These are phyloP conservation scores for Paramormyrops hopkinsi DNA, from an alignment of 2,797 vertebrate genomes.

Conservation along the genomic window DNA sequence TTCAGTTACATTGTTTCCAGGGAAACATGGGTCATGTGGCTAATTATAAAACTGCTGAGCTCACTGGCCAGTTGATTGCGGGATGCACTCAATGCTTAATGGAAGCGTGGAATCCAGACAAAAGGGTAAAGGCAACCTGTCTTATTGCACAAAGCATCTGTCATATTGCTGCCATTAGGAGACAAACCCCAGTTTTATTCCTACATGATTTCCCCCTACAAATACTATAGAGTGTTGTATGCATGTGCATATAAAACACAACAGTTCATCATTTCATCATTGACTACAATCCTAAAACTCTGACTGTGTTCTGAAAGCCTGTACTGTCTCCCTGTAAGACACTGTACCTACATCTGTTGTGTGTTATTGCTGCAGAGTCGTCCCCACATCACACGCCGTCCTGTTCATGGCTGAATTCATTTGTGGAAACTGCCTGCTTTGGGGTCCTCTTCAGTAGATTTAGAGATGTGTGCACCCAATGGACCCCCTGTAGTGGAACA, in stretches of 20 bases:
- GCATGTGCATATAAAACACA: not conserved
- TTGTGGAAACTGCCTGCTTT: conserved; percentile 12
- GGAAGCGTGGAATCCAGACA: not conserved
- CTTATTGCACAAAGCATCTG: not conserved
- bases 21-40: conserved; percentile 33
- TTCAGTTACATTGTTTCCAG: conserved; percentile 32
- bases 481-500: not conserved
- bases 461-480: not conserved
- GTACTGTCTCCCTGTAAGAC: not conserved
- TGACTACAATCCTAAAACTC: not conserved
- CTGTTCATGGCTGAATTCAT: conserved; percentile 22
- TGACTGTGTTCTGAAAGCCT: not conserved
- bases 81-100: not conserved
- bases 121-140: not conserved
- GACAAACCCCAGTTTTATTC: not conserved
- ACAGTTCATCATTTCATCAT: not conserved
- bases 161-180: not conserved
- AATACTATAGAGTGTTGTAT: not conserved
- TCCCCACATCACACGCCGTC: not conserved
- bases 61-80: conserved; percentile 14
- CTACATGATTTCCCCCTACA: not conserved
- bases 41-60: conserved; percentile 23
- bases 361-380: not conserved
- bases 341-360: not conserved
- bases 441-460: not conserved